These are phyloP conservation scores for Vesta saturnalis DNA, from an alignment of 2,888 invertebrate species.

Conservation along the genomic window DNA sequence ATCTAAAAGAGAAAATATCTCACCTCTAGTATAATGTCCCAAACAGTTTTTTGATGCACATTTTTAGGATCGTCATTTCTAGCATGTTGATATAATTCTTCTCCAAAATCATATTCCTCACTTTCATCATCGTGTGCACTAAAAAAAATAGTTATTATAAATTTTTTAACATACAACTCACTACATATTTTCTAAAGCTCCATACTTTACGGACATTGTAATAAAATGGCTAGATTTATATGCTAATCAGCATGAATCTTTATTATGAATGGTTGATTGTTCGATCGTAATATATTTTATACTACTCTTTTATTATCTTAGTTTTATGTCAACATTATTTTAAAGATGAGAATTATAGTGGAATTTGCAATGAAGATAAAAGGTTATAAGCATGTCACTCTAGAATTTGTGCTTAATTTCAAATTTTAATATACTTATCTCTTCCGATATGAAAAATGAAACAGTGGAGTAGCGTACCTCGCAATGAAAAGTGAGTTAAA, in stretches of 20 bases:
- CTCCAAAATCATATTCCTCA: not conserved
- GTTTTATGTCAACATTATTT: too few relatives aligned
- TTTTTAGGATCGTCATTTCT: not conserved
- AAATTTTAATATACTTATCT: too few relatives aligned
- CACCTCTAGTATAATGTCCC: not conserved
- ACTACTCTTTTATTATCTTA: not conserved
- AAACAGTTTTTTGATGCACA: not conserved
- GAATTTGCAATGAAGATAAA: too few relatives aligned
- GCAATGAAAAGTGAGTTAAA: too few relatives aligned
- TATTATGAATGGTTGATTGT: not conserved
- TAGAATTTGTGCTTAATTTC: too few relatives aligned
- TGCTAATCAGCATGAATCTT: not conserved
- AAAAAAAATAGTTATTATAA: not conserved
- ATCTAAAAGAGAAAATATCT: not conserved
- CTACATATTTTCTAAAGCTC: not conserved
- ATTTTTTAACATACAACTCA: not conserved
- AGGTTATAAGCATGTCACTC: too few relatives aligned
- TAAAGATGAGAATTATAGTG: too few relatives aligned
- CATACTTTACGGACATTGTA: conserved; percentile 1
- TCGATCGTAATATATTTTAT: not conserved
- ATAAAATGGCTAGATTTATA: not conserved
- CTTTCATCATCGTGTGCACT: not conserved
- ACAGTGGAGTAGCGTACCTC: too few relatives aligned
- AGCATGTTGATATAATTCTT: not conserved
- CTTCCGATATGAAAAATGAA: too few relatives aligned